These are phyloP conservation scores for Anthrax anthrax DNA, from an alignment of 2,888 invertebrate species.

Conservation along the genomic window DNA sequence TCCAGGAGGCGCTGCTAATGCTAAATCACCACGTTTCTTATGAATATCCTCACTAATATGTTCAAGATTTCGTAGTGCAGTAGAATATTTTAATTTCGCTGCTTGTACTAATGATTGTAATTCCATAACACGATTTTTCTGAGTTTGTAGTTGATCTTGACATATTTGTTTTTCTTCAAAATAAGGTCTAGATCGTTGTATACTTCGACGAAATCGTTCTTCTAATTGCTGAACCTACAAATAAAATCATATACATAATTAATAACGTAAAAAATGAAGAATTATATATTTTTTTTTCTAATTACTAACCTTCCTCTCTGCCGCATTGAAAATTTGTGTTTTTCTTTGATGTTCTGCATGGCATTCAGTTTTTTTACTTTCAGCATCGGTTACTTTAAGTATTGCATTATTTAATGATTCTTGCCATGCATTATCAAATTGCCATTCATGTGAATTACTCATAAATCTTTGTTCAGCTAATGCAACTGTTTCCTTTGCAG, in stretches of 20 bases:
- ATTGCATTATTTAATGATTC: slow-evolving; percentile 94
- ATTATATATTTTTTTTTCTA: not conserved
- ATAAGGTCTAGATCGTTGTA: slow-evolving; percentile 75
- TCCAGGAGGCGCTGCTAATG: slow-evolving; percentile 26
- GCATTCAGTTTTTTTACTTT: slow-evolving; percentile 75
- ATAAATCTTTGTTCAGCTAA: slow-evolving; percentile 66
- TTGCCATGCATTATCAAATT: slow-evolving; percentile 94
- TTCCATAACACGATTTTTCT: slow-evolving; percentile 69
- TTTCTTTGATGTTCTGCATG: slow-evolving; percentile 75
- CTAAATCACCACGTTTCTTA: slow-evolving; percentile 30
- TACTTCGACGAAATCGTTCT: slow-evolving; percentile 66
- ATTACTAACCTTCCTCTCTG: slow-evolving; percentile 56
- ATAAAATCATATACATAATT: slow-evolving; percentile 4
- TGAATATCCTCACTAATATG: slow-evolving; percentile 88
- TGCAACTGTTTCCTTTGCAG: slow-evolving; percentile 86
- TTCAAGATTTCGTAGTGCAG: slow-evolving; percentile 69
- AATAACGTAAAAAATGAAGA: not conserved
- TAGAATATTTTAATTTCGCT: slow-evolving; percentile 68
- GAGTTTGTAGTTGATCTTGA: slow-evolving; percentile 70
- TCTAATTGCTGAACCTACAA: slow-evolving; percentile 61
- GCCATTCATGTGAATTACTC: slow-evolving; percentile 39
- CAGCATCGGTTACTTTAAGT: slow-evolving; percentile 88
- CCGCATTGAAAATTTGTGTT: slow-evolving; percentile 64
- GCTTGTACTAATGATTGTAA: slow-evolving; percentile 57
- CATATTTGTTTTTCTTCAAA: slow-evolving; percentile 82